Evolutionary conservation across 2,888 invertebrate species (phyloP).

Genomic region (Stenolophus ochropezus): DNA sequence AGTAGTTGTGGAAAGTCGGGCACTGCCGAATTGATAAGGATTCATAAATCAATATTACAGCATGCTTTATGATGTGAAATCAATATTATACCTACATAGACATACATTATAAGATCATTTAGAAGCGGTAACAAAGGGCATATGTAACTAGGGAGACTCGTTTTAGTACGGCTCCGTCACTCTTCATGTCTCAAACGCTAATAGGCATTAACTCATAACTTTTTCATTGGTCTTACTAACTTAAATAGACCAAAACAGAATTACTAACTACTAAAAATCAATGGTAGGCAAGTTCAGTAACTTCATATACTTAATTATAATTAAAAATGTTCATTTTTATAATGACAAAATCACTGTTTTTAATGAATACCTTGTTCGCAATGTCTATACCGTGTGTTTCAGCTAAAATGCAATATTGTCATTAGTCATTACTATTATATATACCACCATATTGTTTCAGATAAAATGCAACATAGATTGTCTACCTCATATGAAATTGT

Average conservation of each 20-base stretch:
- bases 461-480: too few relatives aligned
- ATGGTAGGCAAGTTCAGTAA: too few relatives aligned
- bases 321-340: too few relatives aligned
- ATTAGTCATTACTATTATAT: too few relatives aligned
- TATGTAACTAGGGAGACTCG: constrained; percentile 20
- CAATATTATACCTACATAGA: constrained; percentile 51
- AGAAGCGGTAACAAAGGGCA: constrained; percentile 39
- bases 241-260: background rate
- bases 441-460: too few relatives aligned
- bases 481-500: too few relatives aligned
- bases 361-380: too few relatives aligned
- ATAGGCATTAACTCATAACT: background rate
- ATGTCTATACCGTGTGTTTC: too few relatives aligned
- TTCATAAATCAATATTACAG: constrained; percentile 51
- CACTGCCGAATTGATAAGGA: constrained; percentile 44
- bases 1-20: background rate
- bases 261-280: background rate
- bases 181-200: background rate
- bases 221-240: too few relatives aligned
- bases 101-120: constrained; percentile 46
- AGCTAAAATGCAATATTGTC: too few relatives aligned
- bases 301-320: too few relatives aligned
- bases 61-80: constrained; percentile 42
- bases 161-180: background rate
- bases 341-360: too few relatives aligned